Evolutionary conservation across 2,797 vertebrate species (phyloP), one percentile per base, ranked within the genome.

Genomic region (Vultur gryphus): DNA sequence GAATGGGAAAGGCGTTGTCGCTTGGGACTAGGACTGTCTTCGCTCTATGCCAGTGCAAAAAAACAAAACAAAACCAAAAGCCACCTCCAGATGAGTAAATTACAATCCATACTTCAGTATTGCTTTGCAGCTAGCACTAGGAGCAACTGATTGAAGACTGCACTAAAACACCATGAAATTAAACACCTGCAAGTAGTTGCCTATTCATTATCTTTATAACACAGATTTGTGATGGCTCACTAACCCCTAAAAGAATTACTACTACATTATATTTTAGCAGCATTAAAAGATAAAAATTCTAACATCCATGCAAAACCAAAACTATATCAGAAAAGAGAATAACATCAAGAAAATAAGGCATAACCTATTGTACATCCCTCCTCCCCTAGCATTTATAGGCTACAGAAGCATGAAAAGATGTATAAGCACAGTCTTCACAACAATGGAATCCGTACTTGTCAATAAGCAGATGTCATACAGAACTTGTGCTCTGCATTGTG

Each of bases 11-110:
- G 98, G 91, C 99, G 98, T 61, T 99, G 99, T 95, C 99, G 98
- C 98, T 99, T 99, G 70, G 99, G 99, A 97, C 99, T 99, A 81
- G 99, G 99, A 95, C 99, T 99, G 97, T 99, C 99, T 98, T 99
- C 99, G 14, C 98, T 99, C 99, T 99, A 35, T 1, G 80, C 16
- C 83, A 91, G 91, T 52, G 52, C 16, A 95, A 97, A 96, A 80
- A 87, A 89, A 10, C 19, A 89, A 79, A 87, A 55, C 17, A 79
- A 62, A 94, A 81, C 7, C 16, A 93, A 90, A 93, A 46, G 7
- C 43, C 86, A 81, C 54, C 78, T 70, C 66, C 69, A 77, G 17
- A n/a, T 95, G 41, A 97, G 61, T 59, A 20, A 97, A 91, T 73
- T 79, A 70, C 33, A 86, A 75, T 65, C 58, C 57, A 65, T 13